Evolutionary conservation across 2,113 vertebrate species (phyloP).

Genomic region (Ictidomys tridecemlineatus): DNA sequence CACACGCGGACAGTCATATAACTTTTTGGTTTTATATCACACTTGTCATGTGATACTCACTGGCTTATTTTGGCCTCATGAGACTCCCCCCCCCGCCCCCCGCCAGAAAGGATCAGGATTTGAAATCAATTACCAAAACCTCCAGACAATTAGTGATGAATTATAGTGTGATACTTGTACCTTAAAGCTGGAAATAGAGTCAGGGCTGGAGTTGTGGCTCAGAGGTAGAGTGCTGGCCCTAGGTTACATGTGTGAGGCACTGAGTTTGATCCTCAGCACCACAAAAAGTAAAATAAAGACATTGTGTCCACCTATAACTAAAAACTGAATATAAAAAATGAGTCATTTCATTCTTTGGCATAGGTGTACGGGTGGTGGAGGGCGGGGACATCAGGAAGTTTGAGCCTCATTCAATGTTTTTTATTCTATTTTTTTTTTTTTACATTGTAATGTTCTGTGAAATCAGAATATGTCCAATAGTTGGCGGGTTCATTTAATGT

Average conservation of each 20-base stretch:
- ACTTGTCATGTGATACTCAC: neutral
- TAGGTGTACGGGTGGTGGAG: too few species aligned
- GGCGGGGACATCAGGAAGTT: neutral
- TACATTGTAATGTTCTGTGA: neutral
- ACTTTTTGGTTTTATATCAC: neutral
- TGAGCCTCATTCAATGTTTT: neutral
- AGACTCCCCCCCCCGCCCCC: neutral
- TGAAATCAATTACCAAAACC: neutral
- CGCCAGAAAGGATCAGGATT: neutral
- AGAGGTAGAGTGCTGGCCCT: too few species aligned
- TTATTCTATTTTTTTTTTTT: neutral
- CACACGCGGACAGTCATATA: neutral
- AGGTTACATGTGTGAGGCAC: too few species aligned
- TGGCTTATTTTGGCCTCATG: neutral
- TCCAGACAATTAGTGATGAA: neutral
- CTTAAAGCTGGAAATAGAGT: neutral
- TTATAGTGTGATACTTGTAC: neutral
- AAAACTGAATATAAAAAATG: neutral
- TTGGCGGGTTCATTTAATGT: neutral
- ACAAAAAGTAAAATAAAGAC: too few species aligned
- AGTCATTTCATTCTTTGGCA: neutral
- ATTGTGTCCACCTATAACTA: too few species aligned
- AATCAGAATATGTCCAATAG: neutral
- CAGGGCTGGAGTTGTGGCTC: too few species aligned
- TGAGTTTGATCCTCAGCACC: too few species aligned